Base-by-base conservation (phyloP, 2,888 invertebrate genomes). In the Drosophila pseudotakahashii region DNA sequence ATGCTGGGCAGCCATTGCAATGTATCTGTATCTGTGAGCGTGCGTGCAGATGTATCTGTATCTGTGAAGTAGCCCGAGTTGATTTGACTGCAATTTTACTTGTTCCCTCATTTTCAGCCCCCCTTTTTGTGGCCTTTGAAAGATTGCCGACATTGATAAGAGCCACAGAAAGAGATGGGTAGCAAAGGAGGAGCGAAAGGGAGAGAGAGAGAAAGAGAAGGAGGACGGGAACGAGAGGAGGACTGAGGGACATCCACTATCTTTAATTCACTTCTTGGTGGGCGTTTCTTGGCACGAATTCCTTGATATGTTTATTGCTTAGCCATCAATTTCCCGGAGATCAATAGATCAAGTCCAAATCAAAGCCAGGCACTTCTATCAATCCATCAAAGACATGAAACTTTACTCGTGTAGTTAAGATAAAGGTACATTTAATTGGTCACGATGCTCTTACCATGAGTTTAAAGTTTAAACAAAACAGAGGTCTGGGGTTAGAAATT, bases 91-190 rank as follows among this genome's bases (percentile, higher is more conserved):
- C 79, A 73, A 69, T 67, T 73, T 68, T 64, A 66, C 59, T 60
- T 75, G 77, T 79, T 77, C 69, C 79, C 52, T 41, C 54, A 30
- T 47, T 61, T 47, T 9, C 26, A 26, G 16, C 58, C 32, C 42
- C 58, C 47, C 61, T 64, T 50, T 45, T 30, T 66, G 70, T 30
- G 71, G 75, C 77, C 90, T 91, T 92, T 91, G 90, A 89, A 86
- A 92, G 92, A 92, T 92, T 87, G 91, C 92, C 92, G 92, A 90
- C 92, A 57, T 75, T 86, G 92, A 92, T 92, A 79, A 81, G 66
- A 47, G 50, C 37, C 48, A 30, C 42, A 37, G 39, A 11, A 42
- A 42, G 54, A 45, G 51, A 45, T 34, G 39, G 23, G 44, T 41
- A 61, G 51, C 45, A 26, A 7, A 14, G 14, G n/a, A 14, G 11